Base-by-base conservation (phyloP, 2,113 vertebrate genomes). In the Columbina picui region DNA sequence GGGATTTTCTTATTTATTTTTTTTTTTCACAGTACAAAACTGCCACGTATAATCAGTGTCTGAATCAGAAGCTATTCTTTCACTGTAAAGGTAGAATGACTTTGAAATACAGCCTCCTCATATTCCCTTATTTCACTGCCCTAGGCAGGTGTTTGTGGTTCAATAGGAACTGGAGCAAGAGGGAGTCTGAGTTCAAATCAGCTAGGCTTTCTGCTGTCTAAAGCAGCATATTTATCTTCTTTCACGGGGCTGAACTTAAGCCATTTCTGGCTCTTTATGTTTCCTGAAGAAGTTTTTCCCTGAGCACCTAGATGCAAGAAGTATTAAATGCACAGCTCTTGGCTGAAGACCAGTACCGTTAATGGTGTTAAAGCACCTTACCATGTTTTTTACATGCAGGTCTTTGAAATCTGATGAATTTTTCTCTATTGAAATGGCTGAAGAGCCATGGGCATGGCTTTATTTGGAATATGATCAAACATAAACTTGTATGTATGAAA, bases 61-160 rank as follows among this genome's bases (percentile, higher is more conserved):
- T 95, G 74, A 94, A 96, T 95, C 94, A 95, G 77, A 76, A 81
- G 65, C 69, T 78, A 95, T 92, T 96, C 89, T 94, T 91, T 89
- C 52, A 87, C 70, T 94, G 25, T 68, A 89, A 78, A 78, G 69
- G 65, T 34, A 79, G 69, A 92, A 81, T 36, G 10, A 75, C 52
- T 96, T 74, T 53, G 80, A 92, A 96, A 94, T 89, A 29, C 36
- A 79, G 43, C 57, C n/a, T 78, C 36, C 64, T 75, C 14, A 1
- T 59, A 45, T 63, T 45, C 65, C 26, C 34, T 93, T 92, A 56
- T 73, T 92, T 87, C 27, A 93, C 69, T 93, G 84, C 84, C 56
- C 73, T 94, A 69, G 73, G 76, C 77, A 82, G 53, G 39, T 9
- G 1, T 90, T 94, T 92, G 67, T 75, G 65, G 43, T 91, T 95